Evolutionary conservation across 2,797 vertebrate genomes (phyloP).

Genomic region (Pseudocheirus occidentalis): DNA sequence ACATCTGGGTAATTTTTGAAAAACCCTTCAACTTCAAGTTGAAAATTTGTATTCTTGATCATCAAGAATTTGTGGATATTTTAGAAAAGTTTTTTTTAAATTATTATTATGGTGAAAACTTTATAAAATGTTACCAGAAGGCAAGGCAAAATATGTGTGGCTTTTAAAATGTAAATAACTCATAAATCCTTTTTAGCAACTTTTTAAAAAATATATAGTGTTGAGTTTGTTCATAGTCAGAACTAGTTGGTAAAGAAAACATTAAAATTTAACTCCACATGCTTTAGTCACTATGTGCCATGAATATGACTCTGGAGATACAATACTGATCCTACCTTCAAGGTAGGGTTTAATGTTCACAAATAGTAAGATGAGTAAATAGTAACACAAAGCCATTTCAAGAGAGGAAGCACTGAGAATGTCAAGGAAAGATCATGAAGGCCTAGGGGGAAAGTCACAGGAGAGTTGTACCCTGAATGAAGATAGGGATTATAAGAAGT

Average conservation of each 20-base stretch:
- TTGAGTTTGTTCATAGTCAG: background rate
- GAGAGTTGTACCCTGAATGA: background rate
- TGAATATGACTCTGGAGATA: background rate
- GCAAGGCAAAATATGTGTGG: background rate
- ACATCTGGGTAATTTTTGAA: conserved; percentile 25
- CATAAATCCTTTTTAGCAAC: background rate
- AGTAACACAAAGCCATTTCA: background rate
- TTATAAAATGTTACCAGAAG: conserved; percentile 36
- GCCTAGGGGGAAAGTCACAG: background rate
- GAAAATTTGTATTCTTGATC: conserved; percentile 35
- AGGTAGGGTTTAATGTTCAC: background rate
- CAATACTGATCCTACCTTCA: background rate
- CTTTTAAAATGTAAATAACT: conserved; percentile 42
- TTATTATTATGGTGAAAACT: background rate
- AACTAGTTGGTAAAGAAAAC: conserved; percentile 12
- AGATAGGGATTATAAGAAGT: background rate
- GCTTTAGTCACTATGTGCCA: background rate
- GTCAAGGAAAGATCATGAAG: background rate
- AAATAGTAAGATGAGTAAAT: background rate
- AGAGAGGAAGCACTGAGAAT: background rate
- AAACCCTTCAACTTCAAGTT: background rate
- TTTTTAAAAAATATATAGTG: conserved; percentile 34
- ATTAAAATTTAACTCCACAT: background rate
- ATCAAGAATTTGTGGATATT: conserved; percentile 29
- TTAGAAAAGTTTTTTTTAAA: conserved; percentile 39